Percentiles rank a stretch among this genome's conserved stretches.
Conservation (phyloP, 2,888 invertebrate species). For the Sarcophaga carnaria region DNA sequence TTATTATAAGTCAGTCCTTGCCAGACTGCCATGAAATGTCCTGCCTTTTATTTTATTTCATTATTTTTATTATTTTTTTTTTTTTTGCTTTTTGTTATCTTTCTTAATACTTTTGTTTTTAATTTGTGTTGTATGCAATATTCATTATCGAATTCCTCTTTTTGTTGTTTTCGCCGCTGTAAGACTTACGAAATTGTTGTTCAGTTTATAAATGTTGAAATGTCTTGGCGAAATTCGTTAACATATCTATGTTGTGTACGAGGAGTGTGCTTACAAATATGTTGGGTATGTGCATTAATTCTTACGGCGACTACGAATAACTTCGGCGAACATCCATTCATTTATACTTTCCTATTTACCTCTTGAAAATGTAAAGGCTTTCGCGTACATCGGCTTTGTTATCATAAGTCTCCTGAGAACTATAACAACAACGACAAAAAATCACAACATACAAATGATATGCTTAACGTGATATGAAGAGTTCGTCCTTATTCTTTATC, state of each 20-base stretch:
- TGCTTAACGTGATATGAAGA: too few species aligned
- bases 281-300: too few species aligned
- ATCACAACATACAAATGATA: too few species aligned
- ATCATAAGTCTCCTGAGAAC: too few species aligned
- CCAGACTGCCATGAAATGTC: background rate
- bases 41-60: background rate
- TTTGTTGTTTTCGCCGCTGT: background rate
- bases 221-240: background rate
- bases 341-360: too few species aligned
- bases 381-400: too few species aligned
- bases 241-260: background rate
- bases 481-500: too few species aligned
- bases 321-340: too few species aligned
- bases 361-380: too few species aligned
- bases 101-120: constrained; percentile 5
- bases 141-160: background rate
- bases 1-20: background rate
- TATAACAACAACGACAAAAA: too few species aligned
- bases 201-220: background rate
- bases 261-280: too few species aligned
- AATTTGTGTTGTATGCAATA: constrained; percentile 2
- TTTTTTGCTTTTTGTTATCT: background rate
- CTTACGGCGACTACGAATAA: too few species aligned
- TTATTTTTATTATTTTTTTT: background rate
- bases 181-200: constrained; percentile 23